A percentile compares a stretch with the other conserved stretches of the same genome.
Conservation (phyloP, 2,113 vertebrate species). For the Naja naja region DNA sequence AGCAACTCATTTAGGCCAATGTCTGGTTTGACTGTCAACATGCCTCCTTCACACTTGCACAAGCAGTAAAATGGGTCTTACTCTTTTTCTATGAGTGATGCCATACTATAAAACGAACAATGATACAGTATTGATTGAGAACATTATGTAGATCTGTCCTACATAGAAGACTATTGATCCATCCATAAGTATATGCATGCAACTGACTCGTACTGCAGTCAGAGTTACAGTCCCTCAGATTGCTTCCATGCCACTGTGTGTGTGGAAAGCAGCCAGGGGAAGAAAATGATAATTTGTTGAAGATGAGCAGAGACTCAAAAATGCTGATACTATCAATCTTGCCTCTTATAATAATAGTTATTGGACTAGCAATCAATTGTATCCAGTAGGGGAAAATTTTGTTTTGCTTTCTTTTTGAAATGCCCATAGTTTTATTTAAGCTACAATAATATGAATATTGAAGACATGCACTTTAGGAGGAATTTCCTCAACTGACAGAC, state of each 20-base stretch:
- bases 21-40: background rate
- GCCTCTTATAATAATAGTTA: background rate
- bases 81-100: background rate
- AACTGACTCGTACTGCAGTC: background rate
- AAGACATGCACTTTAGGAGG: slow-evolving; percentile 3
- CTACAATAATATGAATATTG: background rate
- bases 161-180: background rate
- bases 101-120: background rate
- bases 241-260: background rate
- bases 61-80: background rate
- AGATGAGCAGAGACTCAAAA: background rate
- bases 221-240: background rate
- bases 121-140: background rate
- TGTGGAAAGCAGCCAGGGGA: background rate
- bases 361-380: background rate
- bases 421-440: background rate
- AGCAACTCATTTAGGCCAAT: background rate
- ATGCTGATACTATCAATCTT: background rate
- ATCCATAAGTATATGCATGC: background rate
- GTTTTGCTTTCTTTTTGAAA: background rate
- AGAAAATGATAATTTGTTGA: background rate
- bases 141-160: background rate
- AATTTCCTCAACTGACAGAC: background rate
- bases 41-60: background rate
- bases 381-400: background rate